Conservation (phyloP, 2,888 invertebrate species). For the Deilephila porcellus region DNA sequence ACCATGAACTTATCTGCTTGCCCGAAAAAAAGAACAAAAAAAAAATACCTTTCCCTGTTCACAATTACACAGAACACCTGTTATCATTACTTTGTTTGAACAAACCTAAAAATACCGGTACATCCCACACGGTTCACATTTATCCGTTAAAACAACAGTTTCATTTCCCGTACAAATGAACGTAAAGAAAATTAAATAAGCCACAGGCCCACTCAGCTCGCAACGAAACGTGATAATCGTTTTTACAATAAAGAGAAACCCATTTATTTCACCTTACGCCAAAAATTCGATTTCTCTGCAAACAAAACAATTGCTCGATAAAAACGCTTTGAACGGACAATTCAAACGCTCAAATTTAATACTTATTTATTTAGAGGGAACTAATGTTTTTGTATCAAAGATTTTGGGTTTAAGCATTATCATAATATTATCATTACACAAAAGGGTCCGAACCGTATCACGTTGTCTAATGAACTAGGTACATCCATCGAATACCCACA, state of each 20-base stretch:
- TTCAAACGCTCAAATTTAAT: background rate
- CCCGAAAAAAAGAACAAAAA: no score
- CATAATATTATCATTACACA: no score
- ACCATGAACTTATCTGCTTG: no score
- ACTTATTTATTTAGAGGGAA: no score
- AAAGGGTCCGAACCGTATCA: no score
- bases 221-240: slow-evolving; percentile 8
- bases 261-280: slow-evolving; percentile 14
- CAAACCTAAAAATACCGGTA: background rate
- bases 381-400: no score
- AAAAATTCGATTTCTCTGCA: slow-evolving; percentile 8
- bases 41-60: no score
- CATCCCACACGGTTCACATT: background rate
- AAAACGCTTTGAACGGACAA: background rate
- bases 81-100: no score
- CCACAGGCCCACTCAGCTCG: slow-evolving; percentile 2
- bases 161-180: slow-evolving; percentile 14
- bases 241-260: slow-evolving; percentile 19
- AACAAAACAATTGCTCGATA: background rate
- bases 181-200: slow-evolving; percentile 19
- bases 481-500: no score
- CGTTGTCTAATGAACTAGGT: no score
- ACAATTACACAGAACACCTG: no score
- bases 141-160: slow-evolving; percentile 8
- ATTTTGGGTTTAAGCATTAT: no score